Percentiles rank a stretch among this genome's conserved stretches.
phyloP scores from a whole-genome alignment of 2,797 vertebrate genomes.

The Notoglanidium macrostoma region DNA sequence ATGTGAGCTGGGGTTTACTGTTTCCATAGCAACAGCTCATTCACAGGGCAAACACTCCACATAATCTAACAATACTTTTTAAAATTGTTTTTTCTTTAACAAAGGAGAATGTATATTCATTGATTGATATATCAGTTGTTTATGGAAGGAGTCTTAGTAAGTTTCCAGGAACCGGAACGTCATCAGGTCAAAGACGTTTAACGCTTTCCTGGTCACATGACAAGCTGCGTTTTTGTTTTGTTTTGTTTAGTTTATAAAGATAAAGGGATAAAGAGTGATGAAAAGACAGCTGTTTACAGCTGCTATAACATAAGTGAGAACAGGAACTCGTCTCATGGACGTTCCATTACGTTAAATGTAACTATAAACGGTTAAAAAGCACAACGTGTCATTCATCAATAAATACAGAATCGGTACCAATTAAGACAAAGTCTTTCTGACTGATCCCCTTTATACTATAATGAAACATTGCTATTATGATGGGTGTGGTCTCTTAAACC shows the following conservation, averaged over 20 bases:
- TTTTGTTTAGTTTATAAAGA: background rate
- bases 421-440: no score
- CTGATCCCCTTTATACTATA: no score
- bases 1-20: background rate
- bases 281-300: no score
- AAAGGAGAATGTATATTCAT: background rate
- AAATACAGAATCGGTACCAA: no score
- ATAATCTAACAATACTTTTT: background rate
- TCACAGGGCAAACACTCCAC: background rate
- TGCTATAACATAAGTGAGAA: no score
- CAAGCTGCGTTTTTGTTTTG: background rate
- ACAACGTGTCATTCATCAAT: no score
- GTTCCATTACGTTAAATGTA: background rate
- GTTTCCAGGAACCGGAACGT: no score
- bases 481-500: no score
- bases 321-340: background rate
- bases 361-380: no score
- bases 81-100: background rate
- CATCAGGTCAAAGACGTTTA: background rate
- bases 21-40: background rate
- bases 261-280: background rate
- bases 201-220: background rate
- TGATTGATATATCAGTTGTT: background rate
- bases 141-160: background rate
- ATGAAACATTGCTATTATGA: no score